Percentiles rank a stretch among this genome's conserved stretches.
phyloP scores from a whole-genome alignment of 2,888 invertebrate species.

The Venusia cambrica region DNA sequence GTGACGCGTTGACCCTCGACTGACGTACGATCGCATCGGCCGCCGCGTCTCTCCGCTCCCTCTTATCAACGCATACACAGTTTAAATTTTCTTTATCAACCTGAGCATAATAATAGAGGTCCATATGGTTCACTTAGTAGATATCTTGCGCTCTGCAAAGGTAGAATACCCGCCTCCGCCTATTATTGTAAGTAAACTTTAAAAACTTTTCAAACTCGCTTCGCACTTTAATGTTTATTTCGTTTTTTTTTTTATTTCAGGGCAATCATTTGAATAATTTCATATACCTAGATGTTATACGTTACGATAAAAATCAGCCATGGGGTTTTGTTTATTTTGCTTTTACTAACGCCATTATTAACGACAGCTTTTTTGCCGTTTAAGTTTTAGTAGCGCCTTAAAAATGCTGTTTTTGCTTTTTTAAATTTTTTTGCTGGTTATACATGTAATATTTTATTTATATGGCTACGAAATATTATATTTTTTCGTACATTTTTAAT shows the following conservation, averaged over 20 bases:
- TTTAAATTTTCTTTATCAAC: constrained; percentile 54
- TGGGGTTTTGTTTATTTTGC: constrained; percentile 31
- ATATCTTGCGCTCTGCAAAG: constrained; percentile 89
- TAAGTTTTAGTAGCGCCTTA: constrained; percentile 2
- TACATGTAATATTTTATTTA: too few relatives aligned
- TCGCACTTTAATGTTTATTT: constrained; percentile 22
- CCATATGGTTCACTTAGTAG: constrained; percentile 92
- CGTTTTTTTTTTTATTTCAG: constrained; percentile 33
- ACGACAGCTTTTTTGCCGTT: constrained; percentile 4
- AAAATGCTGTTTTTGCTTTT: constrained; percentile 2
- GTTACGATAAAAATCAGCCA: constrained; percentile 5
- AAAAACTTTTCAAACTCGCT: constrained; percentile 33
- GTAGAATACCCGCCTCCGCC: constrained; percentile 87
- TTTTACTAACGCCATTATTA: constrained; percentile 22
- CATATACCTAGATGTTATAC: background rate
- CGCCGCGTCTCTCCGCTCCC: constrained; percentile 55
- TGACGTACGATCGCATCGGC: constrained; percentile 53
- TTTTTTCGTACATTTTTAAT: too few relatives aligned
- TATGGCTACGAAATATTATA: too few relatives aligned
- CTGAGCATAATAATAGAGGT: constrained; percentile 74
- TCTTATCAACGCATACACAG: constrained; percentile 45
- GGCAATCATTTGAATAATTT: background rate
- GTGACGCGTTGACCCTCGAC: constrained; percentile 42
- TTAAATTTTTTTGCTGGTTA: constrained; percentile 3
- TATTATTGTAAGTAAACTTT: constrained; percentile 86